Evolutionary conservation across 2,113 vertebrate species (phyloP).

Genomic region (Syngnathoides biaculeatus): DNA sequence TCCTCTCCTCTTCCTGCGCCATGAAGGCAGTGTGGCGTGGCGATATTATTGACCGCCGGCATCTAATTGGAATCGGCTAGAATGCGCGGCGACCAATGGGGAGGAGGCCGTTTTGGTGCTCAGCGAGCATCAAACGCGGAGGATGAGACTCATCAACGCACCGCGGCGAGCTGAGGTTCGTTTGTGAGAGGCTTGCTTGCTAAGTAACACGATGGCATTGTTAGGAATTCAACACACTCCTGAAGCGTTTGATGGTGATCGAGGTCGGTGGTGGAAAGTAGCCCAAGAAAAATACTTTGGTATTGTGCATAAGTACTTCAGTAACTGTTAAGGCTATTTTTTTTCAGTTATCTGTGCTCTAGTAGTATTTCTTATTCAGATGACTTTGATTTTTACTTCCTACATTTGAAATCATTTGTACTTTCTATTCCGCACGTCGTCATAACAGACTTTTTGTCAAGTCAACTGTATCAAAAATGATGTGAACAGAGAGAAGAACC

Average conservation of each 20-base stretch:
- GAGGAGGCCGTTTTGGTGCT: constrained; percentile 40
- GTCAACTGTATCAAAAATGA: too few species aligned
- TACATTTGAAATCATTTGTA: neutral
- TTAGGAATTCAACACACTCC: neutral
- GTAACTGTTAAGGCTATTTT: neutral
- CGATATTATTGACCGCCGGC: constrained; percentile 51
- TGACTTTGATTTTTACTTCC: neutral
- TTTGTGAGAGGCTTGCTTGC: constrained; percentile 13
- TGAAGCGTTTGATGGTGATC: neutral
- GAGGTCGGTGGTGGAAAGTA: neutral
- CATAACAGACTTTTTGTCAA: too few species aligned
- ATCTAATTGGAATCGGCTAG: constrained; percentile 64
- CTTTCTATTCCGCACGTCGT: too few species aligned
- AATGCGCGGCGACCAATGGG: constrained; percentile 33
- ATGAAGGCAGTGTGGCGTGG: constrained; percentile 33
- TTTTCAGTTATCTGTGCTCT: neutral
- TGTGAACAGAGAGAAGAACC: too few species aligned
- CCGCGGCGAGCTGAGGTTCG: constrained; percentile 13
- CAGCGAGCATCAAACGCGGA: constrained; percentile 38
- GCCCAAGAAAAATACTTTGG: neutral
- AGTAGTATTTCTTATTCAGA: neutral
- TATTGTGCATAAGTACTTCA: neutral
- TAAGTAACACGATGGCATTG: neutral
- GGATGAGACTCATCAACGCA: constrained; percentile 55
- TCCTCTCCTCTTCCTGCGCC: constrained; percentile 33